These are phyloP conservation scores for Glareola pratincola DNA, from an alignment of 2,113 vertebrate genomes.

Conservation along the genomic window DNA sequence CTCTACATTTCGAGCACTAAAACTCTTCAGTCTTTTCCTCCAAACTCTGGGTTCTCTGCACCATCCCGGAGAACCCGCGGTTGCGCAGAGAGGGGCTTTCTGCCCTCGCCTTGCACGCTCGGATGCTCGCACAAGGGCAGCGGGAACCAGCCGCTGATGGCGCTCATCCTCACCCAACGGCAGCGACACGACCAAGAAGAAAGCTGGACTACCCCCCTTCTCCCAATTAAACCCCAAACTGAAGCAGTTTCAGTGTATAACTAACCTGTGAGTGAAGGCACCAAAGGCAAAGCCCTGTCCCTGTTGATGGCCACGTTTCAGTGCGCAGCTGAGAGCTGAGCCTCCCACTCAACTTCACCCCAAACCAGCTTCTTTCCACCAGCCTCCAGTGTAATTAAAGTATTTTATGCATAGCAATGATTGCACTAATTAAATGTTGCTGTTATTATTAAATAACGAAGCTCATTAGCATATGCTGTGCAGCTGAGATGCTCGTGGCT, in stretches of 20 bases:
- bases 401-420: background rate
- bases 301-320: background rate
- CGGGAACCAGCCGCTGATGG: background rate
- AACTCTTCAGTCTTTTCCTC: background rate
- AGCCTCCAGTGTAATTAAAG: background rate
- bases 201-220: background rate
- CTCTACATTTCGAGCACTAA: background rate
- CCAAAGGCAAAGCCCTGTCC: background rate
- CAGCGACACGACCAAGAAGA: rapidly evolving
- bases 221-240: background rate
- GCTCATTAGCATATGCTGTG: background rate
- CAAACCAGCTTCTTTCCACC: background rate
- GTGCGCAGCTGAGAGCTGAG: background rate
- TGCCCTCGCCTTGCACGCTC: background rate
- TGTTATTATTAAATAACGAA: conserved; percentile 16
- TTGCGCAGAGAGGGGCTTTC: background rate
- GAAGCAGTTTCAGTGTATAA: rapidly evolving
- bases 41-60: background rate
- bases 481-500: background rate
- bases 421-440: conserved; percentile 17
- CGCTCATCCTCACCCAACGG: background rate
- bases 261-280: rapidly evolving
- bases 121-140: rapidly evolving
- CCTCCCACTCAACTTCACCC: background rate
- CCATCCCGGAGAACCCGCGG: too few species aligned